These are phyloP conservation scores for Dunckerocampus dactyliophorus DNA, from an alignment of 2,113 vertebrate species.

Conservation along the genomic window DNA sequence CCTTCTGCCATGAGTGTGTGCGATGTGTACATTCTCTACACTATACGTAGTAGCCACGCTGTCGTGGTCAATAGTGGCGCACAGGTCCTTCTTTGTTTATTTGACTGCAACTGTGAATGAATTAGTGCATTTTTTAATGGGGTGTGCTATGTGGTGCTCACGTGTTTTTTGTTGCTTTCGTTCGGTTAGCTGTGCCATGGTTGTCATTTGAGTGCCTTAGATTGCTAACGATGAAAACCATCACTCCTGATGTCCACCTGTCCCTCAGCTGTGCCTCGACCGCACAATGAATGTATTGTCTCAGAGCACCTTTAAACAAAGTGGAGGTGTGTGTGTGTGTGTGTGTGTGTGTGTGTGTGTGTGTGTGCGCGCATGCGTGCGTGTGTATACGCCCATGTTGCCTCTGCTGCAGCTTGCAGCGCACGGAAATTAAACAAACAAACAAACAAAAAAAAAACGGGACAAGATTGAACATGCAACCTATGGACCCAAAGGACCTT, in stretches of 20 bases:
- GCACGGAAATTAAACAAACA: background rate
- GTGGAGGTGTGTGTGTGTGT: background rate
- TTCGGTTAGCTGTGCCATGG: constrained; percentile 70
- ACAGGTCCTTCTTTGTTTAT: constrained; percentile 13
- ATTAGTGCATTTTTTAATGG: constrained; percentile 53
- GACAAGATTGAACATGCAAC: constrained; percentile 43
- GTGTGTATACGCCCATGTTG: constrained; percentile 35
- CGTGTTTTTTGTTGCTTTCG: constrained; percentile 30
- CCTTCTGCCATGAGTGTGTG: constrained; percentile 35
- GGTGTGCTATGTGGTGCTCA: constrained; percentile 40
- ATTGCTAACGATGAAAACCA: constrained; percentile 56
- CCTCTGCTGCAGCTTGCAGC: constrained; percentile 53
- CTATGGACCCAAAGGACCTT: constrained; percentile 62
- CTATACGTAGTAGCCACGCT: background rate
- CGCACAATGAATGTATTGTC: constrained; percentile 73
- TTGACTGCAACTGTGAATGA: constrained; percentile 67
- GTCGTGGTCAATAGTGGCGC: constrained; percentile 28
- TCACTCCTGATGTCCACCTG: constrained; percentile 63
- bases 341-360: constrained; percentile 34
- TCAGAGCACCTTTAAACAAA: constrained; percentile 60
- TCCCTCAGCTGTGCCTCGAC: constrained; percentile 72
- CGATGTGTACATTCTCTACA: constrained; percentile 41
- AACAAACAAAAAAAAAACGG: background rate
- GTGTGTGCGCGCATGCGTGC: constrained; percentile 4
- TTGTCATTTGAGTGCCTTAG: constrained; percentile 80